phyloP scores from a whole-genome alignment of 2,888 invertebrate species.

The Dolomedes plantarius region DNA sequence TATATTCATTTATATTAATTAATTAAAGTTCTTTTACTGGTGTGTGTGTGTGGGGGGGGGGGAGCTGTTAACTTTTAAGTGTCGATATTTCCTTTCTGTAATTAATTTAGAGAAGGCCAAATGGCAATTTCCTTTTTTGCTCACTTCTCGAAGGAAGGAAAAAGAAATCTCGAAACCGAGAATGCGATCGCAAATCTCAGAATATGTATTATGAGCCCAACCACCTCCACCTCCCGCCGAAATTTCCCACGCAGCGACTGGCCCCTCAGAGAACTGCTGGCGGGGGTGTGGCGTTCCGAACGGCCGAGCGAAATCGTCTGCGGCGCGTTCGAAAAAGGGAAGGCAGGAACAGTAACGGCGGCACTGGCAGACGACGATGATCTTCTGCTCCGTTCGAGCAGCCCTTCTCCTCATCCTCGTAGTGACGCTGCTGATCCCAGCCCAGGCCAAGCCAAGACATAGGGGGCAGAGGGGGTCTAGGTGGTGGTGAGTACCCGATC shows the following conservation, averaged over 20 bases:
- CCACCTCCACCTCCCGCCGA: conserved; percentile 10
- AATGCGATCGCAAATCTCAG: background rate
- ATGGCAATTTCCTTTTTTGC: no score
- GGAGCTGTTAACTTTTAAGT: no score
- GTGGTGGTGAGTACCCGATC: conserved; percentile 73
- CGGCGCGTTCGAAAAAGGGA: background rate
- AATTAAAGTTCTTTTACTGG: no score
- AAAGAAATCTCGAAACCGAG: no score
- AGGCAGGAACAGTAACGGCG: conserved; percentile 11
- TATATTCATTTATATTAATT: no score
- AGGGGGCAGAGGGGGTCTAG: conserved; percentile 72
- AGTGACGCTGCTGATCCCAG: conserved; percentile 20
- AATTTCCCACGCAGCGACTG: conserved; percentile 4
- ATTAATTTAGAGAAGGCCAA: no score
- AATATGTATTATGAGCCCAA: background rate
- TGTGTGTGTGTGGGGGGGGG: no score
- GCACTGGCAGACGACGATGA: conserved; percentile 62
- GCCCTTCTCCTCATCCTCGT: conserved; percentile 36
- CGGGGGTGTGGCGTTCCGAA: conserved; percentile 33
- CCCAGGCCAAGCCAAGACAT: conserved; percentile 32
- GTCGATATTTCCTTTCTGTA: no score
- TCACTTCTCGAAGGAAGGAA: no score
- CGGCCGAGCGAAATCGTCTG: conserved; percentile 5
- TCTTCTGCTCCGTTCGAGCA: conserved; percentile 60
- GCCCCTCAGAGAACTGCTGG: background rate